These are phyloP conservation scores for Felis chaus DNA, from an alignment of 2,113 vertebrate genomes.

Conservation along the genomic window DNA sequence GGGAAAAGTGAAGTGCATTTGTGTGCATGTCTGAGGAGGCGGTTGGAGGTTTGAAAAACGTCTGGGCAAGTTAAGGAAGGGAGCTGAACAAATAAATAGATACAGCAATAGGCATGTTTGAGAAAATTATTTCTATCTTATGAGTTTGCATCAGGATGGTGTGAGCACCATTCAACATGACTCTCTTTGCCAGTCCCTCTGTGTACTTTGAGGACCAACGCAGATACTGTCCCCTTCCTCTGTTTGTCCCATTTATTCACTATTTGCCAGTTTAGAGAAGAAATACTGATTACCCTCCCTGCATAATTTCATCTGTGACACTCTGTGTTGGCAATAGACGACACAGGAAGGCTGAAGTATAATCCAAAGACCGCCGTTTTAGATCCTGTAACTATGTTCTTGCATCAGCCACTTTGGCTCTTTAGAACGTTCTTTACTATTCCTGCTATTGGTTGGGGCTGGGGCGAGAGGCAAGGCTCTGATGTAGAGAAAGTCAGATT, in stretches of 20 bases:
- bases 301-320: background rate
- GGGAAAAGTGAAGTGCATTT: background rate
- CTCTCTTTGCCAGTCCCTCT: background rate
- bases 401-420: background rate
- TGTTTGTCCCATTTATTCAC: background rate
- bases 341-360: background rate
- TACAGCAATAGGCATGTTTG: background rate
- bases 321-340: background rate
- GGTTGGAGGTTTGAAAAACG: background rate
- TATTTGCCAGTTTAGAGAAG: background rate
- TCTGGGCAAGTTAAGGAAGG: background rate
- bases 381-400: background rate
- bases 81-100: background rate
- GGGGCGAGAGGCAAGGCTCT: background rate
- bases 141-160: background rate
- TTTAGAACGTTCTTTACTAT: background rate
- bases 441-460: background rate
- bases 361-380: background rate
- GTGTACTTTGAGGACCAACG: background rate
- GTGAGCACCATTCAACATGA: background rate
- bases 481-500: background rate
- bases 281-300: background rate
- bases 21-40: background rate
- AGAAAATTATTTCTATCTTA: background rate
- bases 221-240: background rate